Evolutionary conservation across 2,888 invertebrate species (phyloP).

Genomic region (Dascillus cervinus): DNA sequence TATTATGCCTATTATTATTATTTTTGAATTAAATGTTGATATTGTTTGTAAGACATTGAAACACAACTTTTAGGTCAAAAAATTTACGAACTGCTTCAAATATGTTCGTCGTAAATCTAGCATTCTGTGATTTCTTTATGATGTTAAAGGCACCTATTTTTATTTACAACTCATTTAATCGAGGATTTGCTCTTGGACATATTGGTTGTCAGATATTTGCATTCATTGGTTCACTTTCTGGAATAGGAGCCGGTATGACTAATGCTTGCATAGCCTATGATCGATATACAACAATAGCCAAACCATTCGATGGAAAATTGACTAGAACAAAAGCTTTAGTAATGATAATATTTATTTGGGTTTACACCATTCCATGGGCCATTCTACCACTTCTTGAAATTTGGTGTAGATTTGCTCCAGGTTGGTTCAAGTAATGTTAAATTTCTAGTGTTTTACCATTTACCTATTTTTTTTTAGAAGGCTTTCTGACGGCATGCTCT

Average conservation of each 20-base stretch:
- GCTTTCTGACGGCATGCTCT: constrained; percentile 78
- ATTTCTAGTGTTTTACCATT: constrained; percentile 2
- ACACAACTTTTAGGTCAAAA: constrained; percentile 51
- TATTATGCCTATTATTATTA: too few relatives aligned
- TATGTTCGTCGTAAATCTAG: constrained; percentile 74
- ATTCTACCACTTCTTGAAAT: constrained; percentile 70
- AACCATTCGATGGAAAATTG: constrained; percentile 74
- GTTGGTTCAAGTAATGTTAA: constrained; percentile 36
- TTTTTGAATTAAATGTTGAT: too few relatives aligned
- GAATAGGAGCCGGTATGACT: constrained; percentile 71
- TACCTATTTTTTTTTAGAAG: constrained; percentile 54
- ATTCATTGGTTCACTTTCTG: constrained; percentile 68
- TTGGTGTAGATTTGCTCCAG: constrained; percentile 83
- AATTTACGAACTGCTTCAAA: constrained; percentile 72
- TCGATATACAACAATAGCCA: constrained; percentile 70
- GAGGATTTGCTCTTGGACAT: constrained; percentile 67
- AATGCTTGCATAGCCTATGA: constrained; percentile 84
- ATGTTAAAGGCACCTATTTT: constrained; percentile 81
- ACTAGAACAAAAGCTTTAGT: constrained; percentile 71
- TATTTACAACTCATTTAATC: constrained; percentile 74
- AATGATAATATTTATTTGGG: constrained; percentile 66
- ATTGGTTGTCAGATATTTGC: constrained; percentile 71
- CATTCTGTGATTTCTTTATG: constrained; percentile 79
- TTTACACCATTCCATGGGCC: constrained; percentile 75
- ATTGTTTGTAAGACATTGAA: too few relatives aligned